Evolutionary conservation across 2,888 invertebrate species (phyloP), one percentile per base, ranked within the genome.

Genomic region (Coleophora deauratella): DNA sequence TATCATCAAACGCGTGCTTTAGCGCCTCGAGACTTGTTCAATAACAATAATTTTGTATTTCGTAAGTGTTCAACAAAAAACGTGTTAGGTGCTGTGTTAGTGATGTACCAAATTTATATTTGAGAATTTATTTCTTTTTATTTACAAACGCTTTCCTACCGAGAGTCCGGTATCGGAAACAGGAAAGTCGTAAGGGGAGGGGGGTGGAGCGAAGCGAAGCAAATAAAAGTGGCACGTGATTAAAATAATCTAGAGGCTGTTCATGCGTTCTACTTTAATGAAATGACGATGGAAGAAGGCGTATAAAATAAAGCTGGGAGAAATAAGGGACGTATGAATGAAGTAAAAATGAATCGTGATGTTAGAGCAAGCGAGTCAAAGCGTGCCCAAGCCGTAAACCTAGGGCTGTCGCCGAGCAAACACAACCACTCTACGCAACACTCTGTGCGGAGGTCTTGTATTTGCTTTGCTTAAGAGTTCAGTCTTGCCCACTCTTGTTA

Each of bases 51-150:
- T 49, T 43, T 43, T 50, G 50, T 51, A 49, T 50, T 21, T 21
- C 21, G 21, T 21, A 21, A 21, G 67, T 73, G 55, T 63, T 64
- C 58, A 75, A 70, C 61, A 68, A 69, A 66, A 69, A 62, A 62
- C n/a, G 79, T 84, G 82, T 80, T 59, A 43, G 61, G 85, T 86
- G 85, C 85, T 73, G 62, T 72, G 84, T 84, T 79, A 74, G 85
- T 85, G 82, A 86, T 84, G 84, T 84, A 62, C 71, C 77, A 77
- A 73, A 76, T 80, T 81, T 81, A 82, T 77, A 81, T 84, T 81
- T 82, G 81, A 75, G 62, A 73, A 70, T 79, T 78, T 76, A 79
- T 79, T 75, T 66, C 72, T 58, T 66, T 60, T 54, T 68, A 60
- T 64, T 54, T 64, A 66, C 68, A 73, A n/a, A 62, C 51, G 52